Percentiles rank a stretch among this genome's conserved stretches.
phyloP scores from a whole-genome alignment of 2,113 vertebrate genomes.

The Phalacrocorax brasilianus region DNA sequence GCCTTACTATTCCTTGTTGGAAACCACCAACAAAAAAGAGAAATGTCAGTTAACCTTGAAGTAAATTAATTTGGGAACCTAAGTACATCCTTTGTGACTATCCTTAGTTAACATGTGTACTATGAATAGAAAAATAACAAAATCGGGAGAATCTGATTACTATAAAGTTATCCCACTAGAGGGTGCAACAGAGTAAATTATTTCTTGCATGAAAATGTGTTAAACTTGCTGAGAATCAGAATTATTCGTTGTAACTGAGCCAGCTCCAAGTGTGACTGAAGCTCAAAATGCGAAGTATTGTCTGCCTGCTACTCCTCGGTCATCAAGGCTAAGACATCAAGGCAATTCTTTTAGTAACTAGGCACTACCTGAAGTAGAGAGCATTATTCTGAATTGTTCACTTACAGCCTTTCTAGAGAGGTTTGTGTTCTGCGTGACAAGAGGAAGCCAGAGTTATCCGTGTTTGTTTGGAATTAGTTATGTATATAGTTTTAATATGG shows the following conservation, averaged over 20 bases:
- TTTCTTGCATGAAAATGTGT: constrained; percentile 49
- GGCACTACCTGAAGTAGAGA: background rate
- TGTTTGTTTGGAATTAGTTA: background rate
- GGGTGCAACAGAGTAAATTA: constrained; percentile 74
- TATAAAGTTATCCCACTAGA: constrained; percentile 64
- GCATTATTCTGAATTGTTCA: background rate
- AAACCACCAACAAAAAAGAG: background rate
- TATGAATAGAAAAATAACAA: constrained; percentile 4
- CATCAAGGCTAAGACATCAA: constrained; percentile 15
- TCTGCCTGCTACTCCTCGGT: constrained; percentile 22
- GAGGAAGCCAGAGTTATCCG: background rate
- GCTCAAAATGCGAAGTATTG: constrained; percentile 34
- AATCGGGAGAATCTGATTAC: background rate
- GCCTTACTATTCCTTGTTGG: background rate
- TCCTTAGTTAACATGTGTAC: background rate
- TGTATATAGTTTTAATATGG: background rate
- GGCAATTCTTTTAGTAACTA: constrained; percentile 11
- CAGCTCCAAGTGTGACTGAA: constrained; percentile 38
- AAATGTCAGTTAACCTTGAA: constrained; percentile 8
- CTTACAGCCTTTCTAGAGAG: background rate
- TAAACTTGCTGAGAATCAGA: constrained; percentile 56
- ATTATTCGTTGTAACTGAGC: constrained; percentile 46
- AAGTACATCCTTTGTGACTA: background rate
- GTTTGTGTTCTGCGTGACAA: background rate
- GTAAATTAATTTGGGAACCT: constrained; percentile 4